Evolutionary conservation across 2,113 vertebrate species (phyloP), one percentile per base, ranked within the genome.

Genomic region (Oreochromis aureus): DNA sequence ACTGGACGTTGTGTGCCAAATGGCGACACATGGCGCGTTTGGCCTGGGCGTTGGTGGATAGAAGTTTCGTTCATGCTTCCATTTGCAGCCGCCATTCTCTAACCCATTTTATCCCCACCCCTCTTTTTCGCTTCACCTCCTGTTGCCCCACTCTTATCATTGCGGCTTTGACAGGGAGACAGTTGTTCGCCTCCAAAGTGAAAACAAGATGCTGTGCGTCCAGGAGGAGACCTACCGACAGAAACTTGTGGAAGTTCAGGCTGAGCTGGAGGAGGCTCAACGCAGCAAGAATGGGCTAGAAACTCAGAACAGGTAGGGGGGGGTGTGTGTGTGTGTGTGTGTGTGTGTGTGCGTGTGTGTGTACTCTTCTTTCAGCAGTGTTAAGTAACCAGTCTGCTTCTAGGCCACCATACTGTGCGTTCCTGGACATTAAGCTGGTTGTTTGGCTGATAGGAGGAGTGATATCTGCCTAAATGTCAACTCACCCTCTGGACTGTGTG

Each of bases 191-290:
- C 97, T 98, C 4, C 97, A 98, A 91, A 96, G 95, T 61, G 98
- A 98, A 94, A 98, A 98, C 94, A 98, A 96, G 96, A 96, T 96
- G 94, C 87, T 98, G 84, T 97, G 97, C 39, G 95, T 94, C 83
- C 97, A 98, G 94, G 98, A 98, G 94, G 95, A 97, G 16, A 94
- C 91, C 0, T 97, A 96, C 96, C 94, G 96, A 5, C 96, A 97
- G 87, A 96, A 95, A 69, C 94, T 97, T 12, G 94, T 90, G 3
- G 96, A 97, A 89, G 93, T 96, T 55, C 96, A 97, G 95, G 94
- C 89, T 4, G 96, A 97, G 81, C 96, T 98, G 73, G 98, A 98
- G 94, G 96, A 97, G 71, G 96, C 97, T 4, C 97, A 97, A 91
- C 96, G 98, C 10, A 92, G 95, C 59, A 96, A 96, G 88, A 97